Evolutionary conservation across 23 tunicate species (phyloP), one percentile per base, ranked within the genome.

Genomic region (Clavelina lepadiformis): DNA sequence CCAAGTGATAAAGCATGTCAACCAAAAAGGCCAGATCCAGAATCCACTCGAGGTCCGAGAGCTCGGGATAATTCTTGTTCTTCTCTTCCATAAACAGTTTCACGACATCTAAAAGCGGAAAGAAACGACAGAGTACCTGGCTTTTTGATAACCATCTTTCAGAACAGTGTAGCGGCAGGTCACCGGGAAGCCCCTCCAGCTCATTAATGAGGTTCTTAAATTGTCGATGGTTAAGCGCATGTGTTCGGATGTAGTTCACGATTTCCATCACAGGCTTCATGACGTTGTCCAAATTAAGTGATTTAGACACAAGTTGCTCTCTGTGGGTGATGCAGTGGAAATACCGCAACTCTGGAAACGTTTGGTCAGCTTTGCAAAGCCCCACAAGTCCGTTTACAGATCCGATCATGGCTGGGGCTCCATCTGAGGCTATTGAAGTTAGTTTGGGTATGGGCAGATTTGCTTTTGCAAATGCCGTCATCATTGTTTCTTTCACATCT

Each of bases 171-270:
- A 69, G 75, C 75, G 75, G 75, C 67, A 72, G 78, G 28, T 72
- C 78, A 72, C 78, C 78, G 41, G 68, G 44, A 58, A 72, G 35
- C 56, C 68, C 78, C 38, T 72, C 68, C 68, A 72, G 78, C 78
- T 72, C 78, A 58, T 67, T 44, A 56, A 72, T 72, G 21, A 58
- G 78, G 41, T 72, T 72, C 19, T 44, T 72, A 56, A 72, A 72
- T 72, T 72, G 75, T 28, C 78, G 78, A 68, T 72, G 68, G 55
- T 72, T 72, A 58, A 72, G 78, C 78, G 78, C 68, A 69, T 69
- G 75, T 69, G 75, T 33, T 56, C 72, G 56, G 75, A 69, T 69
- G 63, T 69, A 69, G 75, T 69, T 69, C 30, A 69, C 75, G 75
- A 69, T 69, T 69, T 69, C 63, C 75, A 69, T 69, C 49, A 53